Percentiles rank a stretch among this genome's conserved stretches.
These are phyloP conservation scores for Euproctis similis DNA, from an alignment of 2,888 invertebrate species.

Conservation along the genomic window DNA sequence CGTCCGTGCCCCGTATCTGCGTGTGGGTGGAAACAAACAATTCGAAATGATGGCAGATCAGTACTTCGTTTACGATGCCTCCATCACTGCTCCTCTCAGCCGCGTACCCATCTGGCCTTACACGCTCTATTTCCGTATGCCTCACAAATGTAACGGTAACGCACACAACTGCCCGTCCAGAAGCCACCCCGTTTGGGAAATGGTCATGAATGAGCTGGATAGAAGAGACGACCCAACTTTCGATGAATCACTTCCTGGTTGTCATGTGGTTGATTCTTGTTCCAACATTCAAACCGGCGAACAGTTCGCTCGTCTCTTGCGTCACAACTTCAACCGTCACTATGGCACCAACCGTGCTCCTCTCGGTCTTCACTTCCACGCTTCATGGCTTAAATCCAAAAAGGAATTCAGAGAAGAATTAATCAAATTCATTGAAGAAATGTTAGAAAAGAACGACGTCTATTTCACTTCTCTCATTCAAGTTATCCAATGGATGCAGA, in stretches of 20 bases:
- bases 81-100: constrained; percentile 91
- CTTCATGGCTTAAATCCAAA: constrained; percentile 95
- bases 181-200: constrained; percentile 96
- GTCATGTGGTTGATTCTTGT: constrained; percentile 96
- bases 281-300: constrained; percentile 94
- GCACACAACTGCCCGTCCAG: constrained; percentile 94
- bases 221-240: constrained; percentile 95
- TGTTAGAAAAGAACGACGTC: constrained; percentile 90
- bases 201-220: constrained; percentile 96
- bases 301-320: constrained; percentile 90
- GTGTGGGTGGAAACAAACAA: constrained; percentile 95
- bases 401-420: constrained; percentile 94
- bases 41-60: constrained; percentile 98
- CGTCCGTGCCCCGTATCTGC: constrained; percentile 89
- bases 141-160: constrained; percentile 95
- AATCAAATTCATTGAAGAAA: constrained; percentile 94
- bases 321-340: constrained; percentile 96
- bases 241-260: constrained; percentile 94
- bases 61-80: constrained; percentile 95
- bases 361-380: constrained; percentile 93
- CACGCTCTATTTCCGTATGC: constrained; percentile 96
- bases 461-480: constrained; percentile 94
- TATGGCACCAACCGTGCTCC: constrained; percentile 95
- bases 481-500: constrained; percentile 98
- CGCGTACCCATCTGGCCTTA: constrained; percentile 98